phyloP scores from a whole-genome alignment of 2,888 invertebrate species.

The Drosophila affinis region DNA sequence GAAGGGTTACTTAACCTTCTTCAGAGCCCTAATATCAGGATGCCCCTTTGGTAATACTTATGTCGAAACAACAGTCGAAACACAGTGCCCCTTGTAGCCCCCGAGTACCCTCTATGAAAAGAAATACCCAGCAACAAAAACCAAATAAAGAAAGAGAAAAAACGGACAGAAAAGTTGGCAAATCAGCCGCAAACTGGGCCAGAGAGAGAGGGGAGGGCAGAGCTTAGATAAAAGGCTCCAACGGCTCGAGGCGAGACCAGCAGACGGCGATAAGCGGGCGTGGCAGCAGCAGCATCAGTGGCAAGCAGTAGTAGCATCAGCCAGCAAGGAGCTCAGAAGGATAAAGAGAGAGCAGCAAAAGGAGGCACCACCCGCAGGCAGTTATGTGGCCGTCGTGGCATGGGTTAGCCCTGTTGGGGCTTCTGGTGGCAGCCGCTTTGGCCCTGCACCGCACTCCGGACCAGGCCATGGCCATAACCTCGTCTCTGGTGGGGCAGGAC shows the following conservation, averaged over 20 bases:
- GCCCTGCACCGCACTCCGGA: slow-evolving; percentile 54
- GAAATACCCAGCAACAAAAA: slow-evolving; percentile 14
- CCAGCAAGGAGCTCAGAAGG: slow-evolving; percentile 44
- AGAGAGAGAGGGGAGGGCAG: slow-evolving; percentile 1
- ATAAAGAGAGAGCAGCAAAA: slow-evolving; percentile 34
- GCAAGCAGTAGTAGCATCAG: slow-evolving; percentile 27
- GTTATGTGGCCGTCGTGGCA: slow-evolving; percentile 57
- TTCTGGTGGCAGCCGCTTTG: slow-evolving; percentile 35
- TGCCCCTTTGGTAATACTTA: too few species aligned
- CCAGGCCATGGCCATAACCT: slow-evolving; percentile 59
- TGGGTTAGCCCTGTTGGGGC: slow-evolving; percentile 56
- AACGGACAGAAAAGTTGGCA: slow-evolving; percentile 64
- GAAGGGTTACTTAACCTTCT: too few species aligned
- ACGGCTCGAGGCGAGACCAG: slow-evolving; percentile 48
- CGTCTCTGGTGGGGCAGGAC: slow-evolving; percentile 51
- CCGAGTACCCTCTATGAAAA: not conserved
- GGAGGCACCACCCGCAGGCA: slow-evolving; percentile 20
- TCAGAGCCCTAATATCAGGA: too few species aligned
- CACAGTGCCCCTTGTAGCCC: not conserved
- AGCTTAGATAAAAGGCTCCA: slow-evolving; percentile 58
- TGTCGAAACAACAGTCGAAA: not conserved
- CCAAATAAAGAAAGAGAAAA: slow-evolving; percentile 20
- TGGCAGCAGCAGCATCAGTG: slow-evolving; percentile 49
- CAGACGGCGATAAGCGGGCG: slow-evolving; percentile 67
- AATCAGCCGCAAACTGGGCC: slow-evolving; percentile 66